Evolutionary conservation across 2,888 invertebrate genomes (phyloP).

Genomic region (Macrophya annulata): DNA sequence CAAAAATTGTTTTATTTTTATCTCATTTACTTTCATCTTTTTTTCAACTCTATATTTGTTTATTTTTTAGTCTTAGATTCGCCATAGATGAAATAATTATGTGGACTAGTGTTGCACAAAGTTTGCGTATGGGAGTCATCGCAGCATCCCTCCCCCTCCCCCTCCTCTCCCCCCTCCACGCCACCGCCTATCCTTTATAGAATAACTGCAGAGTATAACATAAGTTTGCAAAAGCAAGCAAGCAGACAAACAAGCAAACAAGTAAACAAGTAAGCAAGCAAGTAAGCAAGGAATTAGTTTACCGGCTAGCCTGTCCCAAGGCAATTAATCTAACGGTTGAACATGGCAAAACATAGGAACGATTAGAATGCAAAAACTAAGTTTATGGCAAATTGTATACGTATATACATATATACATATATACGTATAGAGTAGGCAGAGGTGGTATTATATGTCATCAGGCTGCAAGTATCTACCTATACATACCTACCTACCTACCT

Average conservation of each 20-base stretch:
- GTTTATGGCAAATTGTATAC: slow-evolving; percentile 12
- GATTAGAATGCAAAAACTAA: slow-evolving; percentile 46
- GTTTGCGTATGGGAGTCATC: background rate
- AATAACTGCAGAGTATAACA: slow-evolving; percentile 4
- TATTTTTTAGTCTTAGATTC: background rate
- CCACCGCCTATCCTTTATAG: background rate
- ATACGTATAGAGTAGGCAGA: background rate
- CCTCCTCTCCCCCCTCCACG: no score
- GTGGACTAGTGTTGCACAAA: no score
- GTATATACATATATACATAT: background rate
- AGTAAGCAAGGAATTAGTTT: slow-evolving; percentile 63
- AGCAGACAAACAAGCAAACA: slow-evolving; percentile 57
- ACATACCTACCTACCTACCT: background rate
- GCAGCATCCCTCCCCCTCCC: no score
- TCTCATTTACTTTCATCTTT: background rate
- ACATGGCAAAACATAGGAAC: slow-evolving; percentile 56
- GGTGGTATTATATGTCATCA: no score
- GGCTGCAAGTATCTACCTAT: background rate
- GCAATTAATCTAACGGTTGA: slow-evolving; percentile 65
- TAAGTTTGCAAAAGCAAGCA: slow-evolving; percentile 17
- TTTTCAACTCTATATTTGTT: background rate
- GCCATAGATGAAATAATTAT: no score
- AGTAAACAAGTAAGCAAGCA: background rate
- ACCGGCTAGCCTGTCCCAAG: slow-evolving; percentile 63
- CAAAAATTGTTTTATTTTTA: background rate